Evolutionary conservation across 2,888 invertebrate genomes (phyloP).

Genomic region (Keiferia lycopersicella): DNA sequence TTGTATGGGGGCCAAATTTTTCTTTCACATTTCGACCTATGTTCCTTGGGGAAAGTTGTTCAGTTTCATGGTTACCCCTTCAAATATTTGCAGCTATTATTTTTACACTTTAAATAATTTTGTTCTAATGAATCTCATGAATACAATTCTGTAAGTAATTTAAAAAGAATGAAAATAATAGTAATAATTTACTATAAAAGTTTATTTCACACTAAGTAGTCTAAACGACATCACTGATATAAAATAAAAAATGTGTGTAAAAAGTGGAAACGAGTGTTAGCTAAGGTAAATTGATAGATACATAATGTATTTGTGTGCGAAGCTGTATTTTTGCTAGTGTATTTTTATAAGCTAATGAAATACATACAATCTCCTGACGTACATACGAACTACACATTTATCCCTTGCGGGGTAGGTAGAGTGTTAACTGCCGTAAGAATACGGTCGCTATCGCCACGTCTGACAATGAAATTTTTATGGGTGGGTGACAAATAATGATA

Average conservation of each 20-base stretch:
- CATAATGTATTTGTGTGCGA: neutral
- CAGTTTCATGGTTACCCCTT: no score
- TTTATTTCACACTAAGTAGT: neutral
- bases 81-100: no score
- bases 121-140: neutral
- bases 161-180: neutral
- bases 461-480: no score
- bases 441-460: no score
- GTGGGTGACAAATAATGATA: no score
- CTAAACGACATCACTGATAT: slow-evolving; percentile 6
- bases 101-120: no score
- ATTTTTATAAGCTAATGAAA: neutral
- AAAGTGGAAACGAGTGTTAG: neutral
- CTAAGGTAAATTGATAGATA: neutral
- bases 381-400: no score
- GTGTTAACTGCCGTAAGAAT: no score
- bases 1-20: no score
- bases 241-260: slow-evolving; percentile 4
- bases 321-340: slow-evolving; percentile 21
- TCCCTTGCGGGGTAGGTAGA: no score
- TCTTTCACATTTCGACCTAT: no score
- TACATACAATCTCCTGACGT: neutral
- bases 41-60: no score
- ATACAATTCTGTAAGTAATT: neutral
- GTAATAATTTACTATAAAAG: neutral